phyloP scores from a whole-genome alignment of 2,113 vertebrate species.

The Colaptes auratus region DNA sequence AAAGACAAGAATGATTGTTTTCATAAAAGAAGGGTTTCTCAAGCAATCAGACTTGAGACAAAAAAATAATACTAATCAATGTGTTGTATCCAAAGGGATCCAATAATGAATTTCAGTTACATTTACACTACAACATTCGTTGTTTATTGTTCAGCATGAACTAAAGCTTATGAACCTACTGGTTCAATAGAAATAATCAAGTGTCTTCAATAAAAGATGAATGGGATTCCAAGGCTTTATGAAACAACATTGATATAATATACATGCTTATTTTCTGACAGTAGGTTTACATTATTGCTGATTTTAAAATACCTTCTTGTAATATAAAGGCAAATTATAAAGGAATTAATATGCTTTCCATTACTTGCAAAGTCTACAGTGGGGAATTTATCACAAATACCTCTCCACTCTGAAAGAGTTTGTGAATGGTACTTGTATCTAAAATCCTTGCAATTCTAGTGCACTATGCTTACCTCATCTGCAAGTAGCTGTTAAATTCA shows the following conservation, averaged over 20 bases:
- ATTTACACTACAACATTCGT: not conserved
- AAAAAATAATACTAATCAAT: conserved; percentile 32
- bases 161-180: not conserved
- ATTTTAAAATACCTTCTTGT: not conserved
- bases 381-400: not conserved
- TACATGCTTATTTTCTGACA: not conserved
- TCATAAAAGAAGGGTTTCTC: conserved; percentile 37
- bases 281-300: not conserved
- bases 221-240: not conserved
- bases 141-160: not conserved
- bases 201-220: not conserved
- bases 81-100: not conserved
- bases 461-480: not conserved
- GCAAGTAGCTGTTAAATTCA: not conserved
- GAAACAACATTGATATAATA: not conserved
- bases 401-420: not conserved
- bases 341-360: not conserved
- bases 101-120: not conserved
- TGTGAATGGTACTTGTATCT: not conserved
- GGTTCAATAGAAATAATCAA: not conserved
- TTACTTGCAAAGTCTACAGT: not conserved
- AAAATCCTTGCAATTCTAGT: not conserved
- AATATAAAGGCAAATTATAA: not conserved
- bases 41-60: conserved; percentile 26
- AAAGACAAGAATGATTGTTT: conserved; percentile 41